These are phyloP conservation scores for Linnaemya vulpina DNA, from an alignment of 2,888 invertebrate genomes.

Conservation along the genomic window DNA sequence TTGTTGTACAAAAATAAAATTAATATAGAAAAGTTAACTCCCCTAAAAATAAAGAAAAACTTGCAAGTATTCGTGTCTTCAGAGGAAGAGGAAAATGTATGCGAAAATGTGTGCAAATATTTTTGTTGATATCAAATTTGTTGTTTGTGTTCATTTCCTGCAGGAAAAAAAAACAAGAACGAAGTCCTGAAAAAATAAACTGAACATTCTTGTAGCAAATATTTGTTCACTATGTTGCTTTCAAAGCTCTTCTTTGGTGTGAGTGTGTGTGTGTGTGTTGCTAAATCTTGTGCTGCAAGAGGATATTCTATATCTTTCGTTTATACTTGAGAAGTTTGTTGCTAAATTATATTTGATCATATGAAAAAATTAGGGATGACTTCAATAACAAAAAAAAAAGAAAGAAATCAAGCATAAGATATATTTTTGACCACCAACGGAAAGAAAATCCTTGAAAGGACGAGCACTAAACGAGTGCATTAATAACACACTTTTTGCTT, in stretches of 20 bases:
- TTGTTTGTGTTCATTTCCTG: neutral
- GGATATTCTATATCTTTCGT: slow-evolving; percentile 1
- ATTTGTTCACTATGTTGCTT: slow-evolving; percentile 40
- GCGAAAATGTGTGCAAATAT: neutral
- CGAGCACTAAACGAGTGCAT: neutral
- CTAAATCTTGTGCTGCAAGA: slow-evolving; percentile 17
- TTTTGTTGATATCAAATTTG: slow-evolving; percentile 23
- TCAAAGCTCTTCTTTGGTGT: slow-evolving; percentile 14
- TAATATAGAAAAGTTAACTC: neutral
- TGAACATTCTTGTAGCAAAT: slow-evolving; percentile 39
- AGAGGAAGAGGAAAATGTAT: neutral
- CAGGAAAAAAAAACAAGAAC: neutral
- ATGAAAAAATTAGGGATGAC: neutral
- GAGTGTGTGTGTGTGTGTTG: too few relatives aligned
- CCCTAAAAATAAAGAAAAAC: too few relatives aligned
- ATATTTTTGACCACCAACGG: neutral
- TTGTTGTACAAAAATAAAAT: too few relatives aligned
- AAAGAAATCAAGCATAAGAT: neutral
- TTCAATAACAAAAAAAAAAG: neutral
- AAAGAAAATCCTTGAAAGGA: too few relatives aligned
- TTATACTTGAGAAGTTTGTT: slow-evolving; percentile 15
- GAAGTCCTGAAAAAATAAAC: neutral
- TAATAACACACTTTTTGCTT: neutral
- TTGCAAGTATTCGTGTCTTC: slow-evolving; percentile 7
- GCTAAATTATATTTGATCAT: neutral